Evolutionary conservation across 1,140 invertebrate species (phyloP).

Genomic region (Drosophila repleta): DNA sequence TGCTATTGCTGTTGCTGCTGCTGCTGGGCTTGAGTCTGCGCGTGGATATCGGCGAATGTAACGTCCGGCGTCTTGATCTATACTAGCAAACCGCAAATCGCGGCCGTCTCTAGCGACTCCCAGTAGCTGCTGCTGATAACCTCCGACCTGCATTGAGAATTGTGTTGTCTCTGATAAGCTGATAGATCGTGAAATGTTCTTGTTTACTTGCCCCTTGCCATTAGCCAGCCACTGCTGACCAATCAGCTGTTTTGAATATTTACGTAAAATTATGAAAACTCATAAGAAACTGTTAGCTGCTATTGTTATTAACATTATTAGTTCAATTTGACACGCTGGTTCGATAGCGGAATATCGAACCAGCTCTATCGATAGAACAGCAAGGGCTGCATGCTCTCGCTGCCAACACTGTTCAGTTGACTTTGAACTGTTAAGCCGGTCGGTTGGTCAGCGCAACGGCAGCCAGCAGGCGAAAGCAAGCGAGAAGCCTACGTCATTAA

Average conservation of each 20-base stretch:
- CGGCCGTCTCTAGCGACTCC: not conserved
- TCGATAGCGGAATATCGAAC: not conserved
- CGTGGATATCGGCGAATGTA: constrained; percentile 25
- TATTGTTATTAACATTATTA: not conserved
- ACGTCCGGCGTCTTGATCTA: constrained; percentile 11
- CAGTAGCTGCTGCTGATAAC: constrained; percentile 17
- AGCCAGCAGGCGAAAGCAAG: not conserved
- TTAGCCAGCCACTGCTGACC: not conserved
- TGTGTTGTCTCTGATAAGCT: constrained; percentile 26
- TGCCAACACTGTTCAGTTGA: constrained; percentile 38
- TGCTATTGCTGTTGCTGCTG: not conserved
- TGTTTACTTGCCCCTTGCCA: constrained; percentile 31
- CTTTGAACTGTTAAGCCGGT: constrained; percentile 56
- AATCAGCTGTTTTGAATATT: constrained; percentile 21
- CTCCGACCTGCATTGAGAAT: constrained; percentile 40
- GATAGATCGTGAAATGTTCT: not conserved
- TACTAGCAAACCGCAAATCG: constrained; percentile 7
- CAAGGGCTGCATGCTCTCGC: not conserved
- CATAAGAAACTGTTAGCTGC: not conserved
- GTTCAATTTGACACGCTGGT: not conserved
- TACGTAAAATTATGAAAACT: not conserved
- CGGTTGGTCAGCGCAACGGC: constrained; percentile 7
- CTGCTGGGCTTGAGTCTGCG: not conserved
- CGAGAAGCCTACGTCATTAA: constrained; percentile 34
- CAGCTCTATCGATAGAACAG: not conserved